Percentiles rank a stretch among this genome's conserved stretches.
Conservation (phyloP, 2,888 invertebrate species). For the Drosophila flavopinicola region DNA sequence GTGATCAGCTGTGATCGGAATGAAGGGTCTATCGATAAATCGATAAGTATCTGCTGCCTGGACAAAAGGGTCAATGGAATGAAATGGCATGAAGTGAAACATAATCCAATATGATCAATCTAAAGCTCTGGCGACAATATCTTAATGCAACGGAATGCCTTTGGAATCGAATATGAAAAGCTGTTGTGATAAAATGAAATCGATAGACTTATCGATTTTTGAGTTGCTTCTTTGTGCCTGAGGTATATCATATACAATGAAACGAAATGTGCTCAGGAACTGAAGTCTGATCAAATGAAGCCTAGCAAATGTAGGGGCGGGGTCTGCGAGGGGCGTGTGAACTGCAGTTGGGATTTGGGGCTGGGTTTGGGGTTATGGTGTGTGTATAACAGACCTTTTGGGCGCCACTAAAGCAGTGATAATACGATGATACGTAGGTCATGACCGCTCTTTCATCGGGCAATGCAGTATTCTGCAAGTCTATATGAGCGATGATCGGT, state of each 20-base stretch:
- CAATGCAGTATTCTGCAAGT: conserved; percentile 95
- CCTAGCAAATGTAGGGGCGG: neutral
- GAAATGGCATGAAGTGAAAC: conserved; percentile 1
- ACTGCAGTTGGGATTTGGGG: neutral
- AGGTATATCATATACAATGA: too few species aligned
- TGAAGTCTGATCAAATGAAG: neutral
- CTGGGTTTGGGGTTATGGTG: conserved; percentile 2
- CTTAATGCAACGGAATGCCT: neutral
- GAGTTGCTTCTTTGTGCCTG: too few species aligned
- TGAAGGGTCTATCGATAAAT: neutral
- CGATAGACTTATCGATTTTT: too few species aligned
- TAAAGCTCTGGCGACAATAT: too few species aligned
- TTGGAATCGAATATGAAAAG: neutral
- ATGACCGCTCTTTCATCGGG: conserved; percentile 99
- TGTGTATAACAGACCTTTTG: conserved; percentile 94
- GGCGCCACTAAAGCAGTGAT: conserved; percentile 99
- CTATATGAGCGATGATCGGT: conserved; percentile 73
- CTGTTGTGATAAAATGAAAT: too few species aligned
- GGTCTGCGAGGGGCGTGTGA: neutral
- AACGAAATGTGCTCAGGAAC: too few species aligned
- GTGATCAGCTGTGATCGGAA: neutral
- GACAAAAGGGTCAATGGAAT: neutral
- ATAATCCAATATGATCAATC: too few species aligned
- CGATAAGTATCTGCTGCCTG: neutral
- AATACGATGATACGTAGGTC: conserved; percentile 99